Percentiles rank a stretch among this genome's conserved stretches.
Conservation (phyloP, 2,888 invertebrate genomes). For the Lochmaea capreae region DNA sequence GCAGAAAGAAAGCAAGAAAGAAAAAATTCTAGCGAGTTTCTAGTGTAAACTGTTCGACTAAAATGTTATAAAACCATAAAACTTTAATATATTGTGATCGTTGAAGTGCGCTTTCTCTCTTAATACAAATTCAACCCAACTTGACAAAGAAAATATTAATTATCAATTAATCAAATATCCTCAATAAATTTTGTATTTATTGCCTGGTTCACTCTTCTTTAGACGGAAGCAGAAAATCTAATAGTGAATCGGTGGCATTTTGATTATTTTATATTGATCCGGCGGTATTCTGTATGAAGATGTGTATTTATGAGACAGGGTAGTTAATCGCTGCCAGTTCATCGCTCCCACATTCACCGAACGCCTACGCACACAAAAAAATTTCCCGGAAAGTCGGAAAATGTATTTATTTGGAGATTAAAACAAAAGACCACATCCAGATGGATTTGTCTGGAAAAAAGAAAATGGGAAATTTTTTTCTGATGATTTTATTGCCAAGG, state of each 20-base stretch:
- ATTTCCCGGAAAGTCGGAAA: background rate
- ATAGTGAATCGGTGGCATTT: background rate
- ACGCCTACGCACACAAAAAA: background rate
- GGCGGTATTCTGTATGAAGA: background rate
- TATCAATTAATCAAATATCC: background rate
- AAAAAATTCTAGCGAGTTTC: no score
- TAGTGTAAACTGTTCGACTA: no score
- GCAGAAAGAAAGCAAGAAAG: no score
- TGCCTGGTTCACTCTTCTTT: background rate
- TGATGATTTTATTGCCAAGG: background rate
- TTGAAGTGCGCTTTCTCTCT: no score
- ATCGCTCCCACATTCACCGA: background rate
- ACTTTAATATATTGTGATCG: no score
- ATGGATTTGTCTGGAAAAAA: background rate
- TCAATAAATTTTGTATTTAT: background rate
- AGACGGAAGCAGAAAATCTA: background rate
- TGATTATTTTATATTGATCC: constrained; percentile 7
- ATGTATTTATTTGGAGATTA: background rate
- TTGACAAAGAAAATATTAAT: background rate
- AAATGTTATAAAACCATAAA: no score
- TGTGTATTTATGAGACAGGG: background rate
- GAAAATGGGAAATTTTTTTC: background rate
- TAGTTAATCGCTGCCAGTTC: background rate
- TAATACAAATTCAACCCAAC: no score
- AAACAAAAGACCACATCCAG: background rate